Evolutionary conservation across 2,888 invertebrate species (phyloP).

Genomic region (Mesorhabditis sp.): DNA sequence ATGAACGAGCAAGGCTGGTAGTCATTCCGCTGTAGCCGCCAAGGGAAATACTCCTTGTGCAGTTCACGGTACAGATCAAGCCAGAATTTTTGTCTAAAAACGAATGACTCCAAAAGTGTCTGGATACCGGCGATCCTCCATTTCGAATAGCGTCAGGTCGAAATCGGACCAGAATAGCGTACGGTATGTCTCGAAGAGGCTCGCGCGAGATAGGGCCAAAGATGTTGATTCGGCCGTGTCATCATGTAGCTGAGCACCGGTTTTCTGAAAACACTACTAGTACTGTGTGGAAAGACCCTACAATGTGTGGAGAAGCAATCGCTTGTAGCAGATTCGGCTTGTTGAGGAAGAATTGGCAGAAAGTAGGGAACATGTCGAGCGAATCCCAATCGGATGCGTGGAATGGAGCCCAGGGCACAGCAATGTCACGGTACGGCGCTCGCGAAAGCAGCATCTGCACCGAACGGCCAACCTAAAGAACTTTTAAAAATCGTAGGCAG

Average conservation of each 20-base stretch:
- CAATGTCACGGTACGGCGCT: slow-evolving; percentile 69
- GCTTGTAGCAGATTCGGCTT: slow-evolving; percentile 49
- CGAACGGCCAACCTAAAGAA: slow-evolving; percentile 74
- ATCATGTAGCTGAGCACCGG: slow-evolving; percentile 36
- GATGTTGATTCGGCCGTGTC: slow-evolving; percentile 40
- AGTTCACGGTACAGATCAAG: slow-evolving; percentile 72
- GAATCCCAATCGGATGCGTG: slow-evolving; percentile 82
- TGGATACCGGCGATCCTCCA: slow-evolving; percentile 49
- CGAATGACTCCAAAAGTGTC: background rate
- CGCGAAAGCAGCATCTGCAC: slow-evolving; percentile 81
- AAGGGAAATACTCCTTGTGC: slow-evolving; percentile 77
- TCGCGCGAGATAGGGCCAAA: slow-evolving; percentile 42
- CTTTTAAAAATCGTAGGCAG: background rate
- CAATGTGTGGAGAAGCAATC: slow-evolving; percentile 46
- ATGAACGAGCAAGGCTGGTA: slow-evolving; percentile 80
- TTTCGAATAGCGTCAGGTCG: slow-evolving; percentile 51
- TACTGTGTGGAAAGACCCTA: slow-evolving; percentile 13
- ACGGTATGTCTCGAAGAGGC: slow-evolving; percentile 54
- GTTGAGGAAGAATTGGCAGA: slow-evolving; percentile 65
- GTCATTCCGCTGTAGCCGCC: slow-evolving; percentile 72
- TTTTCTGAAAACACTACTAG: slow-evolving; percentile 27
- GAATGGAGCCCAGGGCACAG: slow-evolving; percentile 48
- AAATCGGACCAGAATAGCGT: slow-evolving; percentile 56
- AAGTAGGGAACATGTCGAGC: slow-evolving; percentile 76
- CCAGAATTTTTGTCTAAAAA: slow-evolving; percentile 72